Percentiles rank a stretch among this genome's conserved stretches.
Conservation (phyloP, 2,113 vertebrate genomes). For the Falcunculus frontatus region DNA sequence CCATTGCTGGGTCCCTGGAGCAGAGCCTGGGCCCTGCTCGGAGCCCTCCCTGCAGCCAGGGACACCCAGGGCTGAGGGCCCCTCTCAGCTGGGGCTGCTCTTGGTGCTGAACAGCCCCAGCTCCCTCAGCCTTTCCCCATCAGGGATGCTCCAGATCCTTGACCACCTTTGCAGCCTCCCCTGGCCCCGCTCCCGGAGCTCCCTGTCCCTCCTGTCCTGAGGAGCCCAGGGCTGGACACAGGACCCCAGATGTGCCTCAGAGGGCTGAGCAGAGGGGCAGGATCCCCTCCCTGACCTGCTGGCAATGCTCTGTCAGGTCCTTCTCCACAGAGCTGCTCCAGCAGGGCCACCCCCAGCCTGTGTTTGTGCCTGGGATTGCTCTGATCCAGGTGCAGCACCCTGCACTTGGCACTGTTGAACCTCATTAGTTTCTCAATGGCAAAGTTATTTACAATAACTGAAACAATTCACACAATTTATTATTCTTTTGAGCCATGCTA, state of each 20-base stretch:
- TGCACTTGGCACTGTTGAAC: background rate
- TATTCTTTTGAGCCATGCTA: background rate
- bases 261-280: background rate
- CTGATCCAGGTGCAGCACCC: background rate
- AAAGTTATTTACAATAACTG: background rate
- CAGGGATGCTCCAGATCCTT: background rate
- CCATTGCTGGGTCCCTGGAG: background rate
- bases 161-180: rapidly evolving
- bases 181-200: background rate
- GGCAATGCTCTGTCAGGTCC: background rate
- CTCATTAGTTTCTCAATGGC: background rate
- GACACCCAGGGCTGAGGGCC: background rate
- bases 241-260: background rate
- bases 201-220: background rate
- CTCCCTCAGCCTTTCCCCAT: background rate
- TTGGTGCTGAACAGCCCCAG: background rate
- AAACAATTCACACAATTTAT: background rate
- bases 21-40: background rate
- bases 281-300: background rate
- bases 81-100: background rate
- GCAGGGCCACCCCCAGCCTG: background rate
- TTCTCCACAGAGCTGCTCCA: background rate
- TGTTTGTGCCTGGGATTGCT: background rate
- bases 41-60: background rate
- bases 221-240: background rate